These are phyloP conservation scores for Apodemia zela DNA, from an alignment of 2,888 invertebrate genomes.

Conservation along the genomic window DNA sequence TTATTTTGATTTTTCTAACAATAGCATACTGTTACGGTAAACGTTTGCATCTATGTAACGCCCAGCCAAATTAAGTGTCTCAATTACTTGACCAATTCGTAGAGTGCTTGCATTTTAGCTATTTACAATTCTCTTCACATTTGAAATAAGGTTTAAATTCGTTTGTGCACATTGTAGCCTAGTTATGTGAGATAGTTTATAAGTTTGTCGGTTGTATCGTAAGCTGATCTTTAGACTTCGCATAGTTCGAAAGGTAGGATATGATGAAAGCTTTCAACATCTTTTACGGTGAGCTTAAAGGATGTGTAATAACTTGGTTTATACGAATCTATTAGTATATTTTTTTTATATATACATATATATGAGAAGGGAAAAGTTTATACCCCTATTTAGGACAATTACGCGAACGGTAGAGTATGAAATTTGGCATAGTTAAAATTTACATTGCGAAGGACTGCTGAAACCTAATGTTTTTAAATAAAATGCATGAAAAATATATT, in stretches of 20 bases:
- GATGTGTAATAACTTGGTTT: too few species aligned
- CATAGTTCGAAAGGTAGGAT: conserved; percentile 2
- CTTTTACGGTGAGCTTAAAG: not conserved
- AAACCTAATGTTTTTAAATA: too few species aligned
- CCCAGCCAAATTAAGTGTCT: conserved; percentile 3
- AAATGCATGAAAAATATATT: too few species aligned
- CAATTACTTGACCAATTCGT: conserved; percentile 27
- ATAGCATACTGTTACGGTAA: not conserved
- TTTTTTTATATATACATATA: too few species aligned
- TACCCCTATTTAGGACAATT: too few species aligned
- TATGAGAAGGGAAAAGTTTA: too few species aligned
- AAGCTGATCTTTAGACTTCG: conserved; percentile 3
- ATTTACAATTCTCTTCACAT: conserved; percentile 17
- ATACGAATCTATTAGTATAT: too few species aligned
- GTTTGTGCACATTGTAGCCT: not conserved
- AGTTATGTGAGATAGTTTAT: conserved; percentile 4
- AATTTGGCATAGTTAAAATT: too few species aligned
- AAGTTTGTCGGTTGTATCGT: not conserved
- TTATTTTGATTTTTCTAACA: too few species aligned
- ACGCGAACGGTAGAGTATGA: too few species aligned
- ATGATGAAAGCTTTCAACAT: not conserved
- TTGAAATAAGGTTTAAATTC: conserved; percentile 18
- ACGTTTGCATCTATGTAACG: not conserved
- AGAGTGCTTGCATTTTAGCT: not conserved
- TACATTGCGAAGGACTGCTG: too few species aligned